Conservation (phyloP, 2,113 vertebrate species). For the Xyrauchen texanus region DNA sequence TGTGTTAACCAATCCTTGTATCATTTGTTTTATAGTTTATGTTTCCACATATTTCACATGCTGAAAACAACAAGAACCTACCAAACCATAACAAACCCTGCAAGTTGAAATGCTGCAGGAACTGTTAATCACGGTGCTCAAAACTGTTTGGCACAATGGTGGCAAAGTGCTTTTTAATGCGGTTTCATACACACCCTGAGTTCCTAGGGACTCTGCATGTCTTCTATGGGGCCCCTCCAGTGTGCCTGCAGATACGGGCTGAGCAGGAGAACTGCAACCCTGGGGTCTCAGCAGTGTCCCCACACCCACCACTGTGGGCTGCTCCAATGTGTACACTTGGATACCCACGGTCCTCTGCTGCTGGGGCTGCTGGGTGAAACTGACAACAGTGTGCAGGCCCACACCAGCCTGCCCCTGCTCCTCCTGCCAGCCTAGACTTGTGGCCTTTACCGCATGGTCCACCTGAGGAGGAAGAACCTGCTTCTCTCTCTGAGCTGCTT, state of each 20-base stretch:
- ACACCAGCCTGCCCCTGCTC: constrained; percentile 54
- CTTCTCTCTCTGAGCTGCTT: constrained; percentile 49
- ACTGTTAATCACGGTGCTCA: too few species aligned
- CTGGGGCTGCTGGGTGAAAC: constrained; percentile 70
- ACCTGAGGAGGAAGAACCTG: constrained; percentile 54
- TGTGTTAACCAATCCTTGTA: too few species aligned
- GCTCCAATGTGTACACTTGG: constrained; percentile 78
- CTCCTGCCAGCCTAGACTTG: constrained; percentile 73
- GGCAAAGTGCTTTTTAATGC: too few species aligned
- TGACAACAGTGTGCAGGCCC: constrained; percentile 73
- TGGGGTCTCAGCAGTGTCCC: constrained; percentile 68
- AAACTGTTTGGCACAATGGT: too few species aligned
- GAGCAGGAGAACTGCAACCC: constrained; percentile 61
- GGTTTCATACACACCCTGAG: constrained; percentile 41
- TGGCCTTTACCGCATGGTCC: constrained; percentile 71
- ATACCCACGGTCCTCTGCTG: constrained; percentile 79
- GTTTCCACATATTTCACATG: too few species aligned
- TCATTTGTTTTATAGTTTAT: too few species aligned
- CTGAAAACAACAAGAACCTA: too few species aligned
- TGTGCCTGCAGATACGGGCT: constrained; percentile 34
- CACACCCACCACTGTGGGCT: constrained; percentile 74
- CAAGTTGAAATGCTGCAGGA: too few species aligned
- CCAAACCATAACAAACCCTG: too few species aligned
- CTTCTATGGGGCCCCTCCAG: constrained; percentile 49
- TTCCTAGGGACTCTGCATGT: constrained; percentile 65